These are phyloP conservation scores for Cephus cinctus DNA, from an alignment of 1,140 invertebrate species.

Conservation along the genomic window DNA sequence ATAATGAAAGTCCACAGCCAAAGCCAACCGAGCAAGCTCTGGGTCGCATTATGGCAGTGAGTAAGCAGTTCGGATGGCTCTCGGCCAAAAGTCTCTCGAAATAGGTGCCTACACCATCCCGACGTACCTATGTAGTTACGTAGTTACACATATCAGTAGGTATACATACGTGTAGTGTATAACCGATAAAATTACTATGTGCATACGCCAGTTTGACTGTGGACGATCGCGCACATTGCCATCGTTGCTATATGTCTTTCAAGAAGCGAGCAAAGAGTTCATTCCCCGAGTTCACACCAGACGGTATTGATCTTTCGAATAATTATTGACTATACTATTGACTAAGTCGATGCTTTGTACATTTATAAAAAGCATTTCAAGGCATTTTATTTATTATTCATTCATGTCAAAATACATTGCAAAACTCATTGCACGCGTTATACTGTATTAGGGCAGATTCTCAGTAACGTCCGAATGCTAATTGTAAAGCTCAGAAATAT, in stretches of 20 bases:
- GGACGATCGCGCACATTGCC: no score
- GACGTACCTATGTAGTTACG: no score
- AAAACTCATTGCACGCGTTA: neutral
- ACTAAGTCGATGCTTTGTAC: neutral
- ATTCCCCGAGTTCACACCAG: neutral
- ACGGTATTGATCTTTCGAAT: no score
- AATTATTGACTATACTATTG: neutral
- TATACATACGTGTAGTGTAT: no score
- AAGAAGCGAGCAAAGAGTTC: constrained; percentile 8
- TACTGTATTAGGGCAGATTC: neutral
- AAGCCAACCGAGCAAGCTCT: constrained; percentile 17
- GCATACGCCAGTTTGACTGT: no score
- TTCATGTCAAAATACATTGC: neutral
- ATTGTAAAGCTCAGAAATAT: no score
- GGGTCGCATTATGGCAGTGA: constrained; percentile 27
- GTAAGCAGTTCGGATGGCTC: constrained; percentile 25
- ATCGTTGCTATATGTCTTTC: neutral
- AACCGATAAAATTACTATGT: no score
- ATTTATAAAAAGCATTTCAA: neutral
- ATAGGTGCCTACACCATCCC: constrained; percentile 27
- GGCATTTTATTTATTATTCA: neutral
- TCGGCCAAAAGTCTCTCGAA: constrained; percentile 31
- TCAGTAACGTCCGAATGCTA: no score
- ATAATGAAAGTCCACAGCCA: no score
- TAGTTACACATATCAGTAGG: no score